Evolutionary conservation across 2,888 invertebrate genomes (phyloP).

Genomic region (Thysanoteuthis rhombus): DNA sequence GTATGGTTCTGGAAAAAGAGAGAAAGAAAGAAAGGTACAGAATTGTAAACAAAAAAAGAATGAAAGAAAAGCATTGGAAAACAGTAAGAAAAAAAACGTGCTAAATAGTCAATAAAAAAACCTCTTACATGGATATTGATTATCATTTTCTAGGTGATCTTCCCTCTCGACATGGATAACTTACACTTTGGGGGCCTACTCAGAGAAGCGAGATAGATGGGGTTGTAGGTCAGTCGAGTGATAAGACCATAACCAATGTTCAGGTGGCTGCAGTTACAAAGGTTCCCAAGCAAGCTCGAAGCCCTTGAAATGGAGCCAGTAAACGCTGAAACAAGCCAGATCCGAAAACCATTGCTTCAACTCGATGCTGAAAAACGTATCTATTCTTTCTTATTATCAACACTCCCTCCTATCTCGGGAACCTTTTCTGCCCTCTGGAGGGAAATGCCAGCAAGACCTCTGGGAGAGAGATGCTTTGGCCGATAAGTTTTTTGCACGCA

Average conservation of each 20-base stretch:
- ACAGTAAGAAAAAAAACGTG: background rate
- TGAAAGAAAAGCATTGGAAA: background rate
- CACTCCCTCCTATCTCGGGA: background rate
- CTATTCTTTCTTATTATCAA: background rate
- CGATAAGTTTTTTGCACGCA: too few relatives aligned
- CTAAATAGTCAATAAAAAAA: background rate
- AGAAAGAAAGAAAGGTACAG: background rate
- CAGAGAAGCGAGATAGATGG: background rate
- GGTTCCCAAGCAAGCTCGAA: background rate
- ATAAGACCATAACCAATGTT: background rate
- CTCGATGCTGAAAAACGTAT: background rate
- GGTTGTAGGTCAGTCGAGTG: background rate
- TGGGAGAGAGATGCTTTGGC: background rate
- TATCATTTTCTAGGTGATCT: background rate
- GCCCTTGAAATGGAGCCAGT: slow-evolving; percentile 12
- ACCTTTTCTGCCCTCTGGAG: background rate
- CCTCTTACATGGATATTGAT: background rate
- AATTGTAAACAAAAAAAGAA: background rate
- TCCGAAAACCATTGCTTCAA: background rate
- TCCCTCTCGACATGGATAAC: background rate
- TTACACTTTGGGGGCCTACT: background rate
- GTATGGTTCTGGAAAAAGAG: background rate
- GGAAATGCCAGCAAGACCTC: background rate
- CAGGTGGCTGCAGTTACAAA: background rate
- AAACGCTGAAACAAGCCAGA: background rate